Evolutionary conservation across 2,797 vertebrate genomes (phyloP).

Genomic region (Danio albolineatus): DNA sequence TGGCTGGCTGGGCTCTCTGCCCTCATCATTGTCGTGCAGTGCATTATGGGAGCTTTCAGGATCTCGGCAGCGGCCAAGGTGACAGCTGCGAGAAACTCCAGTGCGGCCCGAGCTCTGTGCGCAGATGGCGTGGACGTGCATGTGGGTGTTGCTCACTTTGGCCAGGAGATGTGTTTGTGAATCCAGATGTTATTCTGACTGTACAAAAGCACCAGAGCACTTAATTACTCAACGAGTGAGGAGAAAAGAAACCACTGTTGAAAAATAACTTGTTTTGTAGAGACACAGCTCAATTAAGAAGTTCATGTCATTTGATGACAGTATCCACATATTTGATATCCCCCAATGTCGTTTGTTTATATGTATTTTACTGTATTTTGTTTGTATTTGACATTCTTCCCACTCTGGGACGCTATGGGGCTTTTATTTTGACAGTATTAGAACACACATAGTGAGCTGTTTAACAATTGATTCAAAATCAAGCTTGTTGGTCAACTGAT

Average conservation of each 20-base stretch:
- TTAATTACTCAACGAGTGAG: conserved; percentile 30
- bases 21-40: conserved; percentile 61
- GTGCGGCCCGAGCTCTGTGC: conserved; percentile 42
- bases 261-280: too few relatives aligned
- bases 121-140: conserved; percentile 34
- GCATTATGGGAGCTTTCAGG: conserved; percentile 66
- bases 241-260: neutral
- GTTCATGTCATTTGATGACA: too few relatives aligned
- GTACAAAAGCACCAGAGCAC: conserved; percentile 37
- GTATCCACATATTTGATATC: too few relatives aligned
- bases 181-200: conserved; percentile 58
- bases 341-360: too few relatives aligned
- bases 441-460: too few relatives aligned
- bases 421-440: too few relatives aligned
- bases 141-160: conserved; percentile 16
- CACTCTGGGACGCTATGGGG: too few relatives aligned
- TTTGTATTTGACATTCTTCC: too few relatives aligned
- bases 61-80: conserved; percentile 62
- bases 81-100: conserved; percentile 66
- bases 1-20: conserved; percentile 52
- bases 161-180: conserved; percentile 35
- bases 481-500: too few relatives aligned
- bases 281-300: too few relatives aligned
- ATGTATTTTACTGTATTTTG: too few relatives aligned
- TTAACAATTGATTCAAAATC: too few relatives aligned